These are phyloP conservation scores for Plumapathes pennacea DNA, from an alignment of 92 coral and sea anemone species.

Conservation along the genomic window DNA sequence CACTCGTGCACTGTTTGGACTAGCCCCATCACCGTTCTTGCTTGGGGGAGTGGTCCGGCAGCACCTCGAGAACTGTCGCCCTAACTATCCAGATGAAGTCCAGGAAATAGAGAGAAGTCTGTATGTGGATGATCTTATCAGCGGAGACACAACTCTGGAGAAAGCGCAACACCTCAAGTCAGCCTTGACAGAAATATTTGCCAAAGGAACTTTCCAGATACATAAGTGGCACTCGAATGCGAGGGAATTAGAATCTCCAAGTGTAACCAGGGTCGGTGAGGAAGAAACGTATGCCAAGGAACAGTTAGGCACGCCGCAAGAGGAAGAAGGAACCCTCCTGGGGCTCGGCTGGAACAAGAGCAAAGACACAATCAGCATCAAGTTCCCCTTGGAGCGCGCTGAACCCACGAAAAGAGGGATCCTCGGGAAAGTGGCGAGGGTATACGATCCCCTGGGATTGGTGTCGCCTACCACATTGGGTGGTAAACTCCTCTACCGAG, in stretches of 20 bases:
- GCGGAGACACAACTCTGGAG: constrained; percentile 12
- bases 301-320: constrained; percentile 11
- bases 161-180: constrained; percentile 12
- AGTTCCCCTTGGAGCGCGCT: constrained; percentile 7
- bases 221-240: constrained; percentile 26
- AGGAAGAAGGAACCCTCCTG: constrained; percentile 8
- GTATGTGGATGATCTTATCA: constrained; percentile 37
- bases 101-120: constrained; percentile 9
- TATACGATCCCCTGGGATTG: constrained; percentile 16
- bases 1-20: constrained; percentile 23
- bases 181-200: constrained; percentile 18
- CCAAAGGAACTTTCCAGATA: constrained; percentile 17
- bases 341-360: constrained; percentile 21
- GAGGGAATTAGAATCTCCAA: constrained; percentile 12
- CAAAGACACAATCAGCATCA: constrained; percentile 14
- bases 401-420: constrained; percentile 31
- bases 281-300: constrained; percentile 20
- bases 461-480: constrained; percentile 11
- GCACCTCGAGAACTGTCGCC: not conserved
- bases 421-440: constrained; percentile 5
- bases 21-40: constrained; percentile 7
- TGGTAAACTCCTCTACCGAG: constrained; percentile 9
- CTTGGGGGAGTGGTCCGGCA: constrained; percentile 19
- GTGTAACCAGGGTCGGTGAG: constrained; percentile 1
- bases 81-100: constrained; percentile 4